Evolutionary conservation across 1,140 invertebrate genomes (phyloP).

Genomic region (Drosophila melanica): DNA sequence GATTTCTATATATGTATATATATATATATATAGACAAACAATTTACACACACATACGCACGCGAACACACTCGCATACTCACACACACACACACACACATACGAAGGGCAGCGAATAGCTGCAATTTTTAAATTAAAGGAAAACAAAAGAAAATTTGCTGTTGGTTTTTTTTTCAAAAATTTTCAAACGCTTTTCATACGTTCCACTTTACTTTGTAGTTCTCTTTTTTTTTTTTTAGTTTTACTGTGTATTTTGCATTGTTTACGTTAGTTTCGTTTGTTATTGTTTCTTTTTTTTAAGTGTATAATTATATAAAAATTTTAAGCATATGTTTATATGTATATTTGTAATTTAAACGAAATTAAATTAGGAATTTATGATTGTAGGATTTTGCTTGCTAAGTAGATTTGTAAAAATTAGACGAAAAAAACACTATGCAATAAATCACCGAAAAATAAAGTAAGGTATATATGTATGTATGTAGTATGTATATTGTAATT

Average conservation of each 20-base stretch:
- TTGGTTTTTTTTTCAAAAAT: conserved; percentile 69
- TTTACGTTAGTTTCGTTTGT: conserved; percentile 58
- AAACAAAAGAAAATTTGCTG: conserved; percentile 51
- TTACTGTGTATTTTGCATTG: conserved; percentile 35
- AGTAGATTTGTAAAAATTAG: conserved; percentile 71
- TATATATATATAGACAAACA: conserved; percentile 24
- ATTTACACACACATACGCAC: conserved; percentile 21
- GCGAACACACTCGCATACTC: not conserved
- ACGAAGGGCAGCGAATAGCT: conserved; percentile 10
- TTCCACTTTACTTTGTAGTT: conserved; percentile 71
- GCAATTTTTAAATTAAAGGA: conserved; percentile 52
- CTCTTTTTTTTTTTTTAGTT: conserved; percentile 26
- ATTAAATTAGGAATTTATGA: conserved; percentile 80
- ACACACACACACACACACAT: conserved; percentile 1
- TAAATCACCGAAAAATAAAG: conserved; percentile 81
- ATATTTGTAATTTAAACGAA: conserved; percentile 79
- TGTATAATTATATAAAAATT: conserved; percentile 78
- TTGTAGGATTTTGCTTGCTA: conserved; percentile 71
- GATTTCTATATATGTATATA: not conserved
- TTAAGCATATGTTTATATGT: conserved; percentile 68
- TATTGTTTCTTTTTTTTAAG: conserved; percentile 61
- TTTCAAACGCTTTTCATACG: conserved; percentile 72
- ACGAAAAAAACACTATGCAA: conserved; percentile 74
- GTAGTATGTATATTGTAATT: conserved; percentile 66
- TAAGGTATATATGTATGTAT: conserved; percentile 72